Evolutionary conservation across 53 echinoderm and acorn worm species (phyloP).

Genomic region (Henricia sp.): DNA sequence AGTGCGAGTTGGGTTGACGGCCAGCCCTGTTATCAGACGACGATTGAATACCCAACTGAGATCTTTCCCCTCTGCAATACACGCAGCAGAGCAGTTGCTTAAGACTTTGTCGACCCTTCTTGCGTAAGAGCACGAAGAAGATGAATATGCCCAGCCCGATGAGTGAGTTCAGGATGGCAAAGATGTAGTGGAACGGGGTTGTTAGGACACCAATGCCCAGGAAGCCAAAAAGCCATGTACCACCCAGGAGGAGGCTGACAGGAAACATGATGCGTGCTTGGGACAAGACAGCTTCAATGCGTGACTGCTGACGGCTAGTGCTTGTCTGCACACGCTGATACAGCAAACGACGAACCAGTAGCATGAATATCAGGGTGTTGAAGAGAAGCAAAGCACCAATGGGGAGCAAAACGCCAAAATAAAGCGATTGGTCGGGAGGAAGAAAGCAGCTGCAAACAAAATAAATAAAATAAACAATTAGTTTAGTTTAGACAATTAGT

Average conservation of each 20-base stretch:
- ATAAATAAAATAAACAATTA: not conserved
- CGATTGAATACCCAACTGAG: too few relatives aligned
- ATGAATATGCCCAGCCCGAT: constrained; percentile 74
- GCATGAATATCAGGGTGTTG: constrained; percentile 69
- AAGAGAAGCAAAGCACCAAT: constrained; percentile 70
- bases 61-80: too few relatives aligned
- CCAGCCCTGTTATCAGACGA: too few relatives aligned
- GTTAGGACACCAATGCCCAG: constrained; percentile 58
- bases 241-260: constrained; percentile 74
- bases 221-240: constrained; percentile 82
- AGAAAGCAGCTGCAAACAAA: constrained; percentile 73
- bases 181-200: constrained; percentile 58
- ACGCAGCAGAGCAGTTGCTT: not conserved
- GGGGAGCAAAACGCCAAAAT: constrained; percentile 63
- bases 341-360: constrained; percentile 66
- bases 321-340: constrained; percentile 40
- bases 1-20: too few relatives aligned
- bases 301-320: constrained; percentile 5
- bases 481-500: too few relatives aligned
- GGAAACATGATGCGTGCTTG: constrained; percentile 34
- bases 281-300: not conserved
- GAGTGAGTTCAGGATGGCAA: constrained; percentile 79
- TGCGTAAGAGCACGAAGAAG: constrained; percentile 41
- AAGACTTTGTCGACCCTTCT: constrained; percentile 15
- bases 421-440: constrained; percentile 55